A percentile compares a stretch with the other conserved stretches of the same genome.
Evolutionary conservation across 2,888 invertebrate genomes (phyloP).

Genomic region (Pachymerium ferrugineum): DNA sequence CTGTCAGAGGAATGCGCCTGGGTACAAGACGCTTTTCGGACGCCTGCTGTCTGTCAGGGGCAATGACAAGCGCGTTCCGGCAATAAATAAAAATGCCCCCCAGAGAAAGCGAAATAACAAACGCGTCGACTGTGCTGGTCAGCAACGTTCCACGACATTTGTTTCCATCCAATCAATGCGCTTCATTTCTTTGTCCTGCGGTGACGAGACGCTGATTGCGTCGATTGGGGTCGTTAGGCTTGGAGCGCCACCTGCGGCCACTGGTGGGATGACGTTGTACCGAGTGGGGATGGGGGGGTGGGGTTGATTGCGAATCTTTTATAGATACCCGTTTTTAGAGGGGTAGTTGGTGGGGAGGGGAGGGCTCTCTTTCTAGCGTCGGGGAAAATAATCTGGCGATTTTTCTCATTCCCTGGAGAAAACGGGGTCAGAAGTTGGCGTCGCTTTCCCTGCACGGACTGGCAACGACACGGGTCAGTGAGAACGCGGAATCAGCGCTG

Average conservation of each 20-base stretch:
- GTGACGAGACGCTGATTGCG: not conserved
- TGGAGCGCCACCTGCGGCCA: not conserved
- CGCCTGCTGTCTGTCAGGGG: not conserved
- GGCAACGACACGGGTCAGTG: not conserved
- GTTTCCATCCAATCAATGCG: constrained; percentile 7
- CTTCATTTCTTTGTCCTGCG: constrained; percentile 5
- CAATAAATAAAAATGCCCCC: constrained; percentile 11
- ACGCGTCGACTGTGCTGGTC: not conserved
- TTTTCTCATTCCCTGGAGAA: not conserved
- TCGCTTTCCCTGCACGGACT: not conserved
- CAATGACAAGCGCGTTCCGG: constrained; percentile 16
- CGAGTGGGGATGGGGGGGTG: not conserved
- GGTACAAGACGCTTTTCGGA: not conserved
- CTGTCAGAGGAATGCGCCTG: too few species aligned
- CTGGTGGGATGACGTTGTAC: not conserved
- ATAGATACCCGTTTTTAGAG: too few species aligned
- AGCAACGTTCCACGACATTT: constrained; percentile 5
- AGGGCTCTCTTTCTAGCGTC: too few species aligned
- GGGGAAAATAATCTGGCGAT: not conserved
- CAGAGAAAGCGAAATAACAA: not conserved
- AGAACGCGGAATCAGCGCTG: not conserved
- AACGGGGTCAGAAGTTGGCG: not conserved
- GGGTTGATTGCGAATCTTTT: constrained; percentile 5
- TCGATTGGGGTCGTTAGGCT: not conserved
- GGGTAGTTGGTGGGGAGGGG: too few species aligned